Base-by-base conservation (phyloP, 2,113 vertebrate genomes). In the Donacobius atricapilla region DNA sequence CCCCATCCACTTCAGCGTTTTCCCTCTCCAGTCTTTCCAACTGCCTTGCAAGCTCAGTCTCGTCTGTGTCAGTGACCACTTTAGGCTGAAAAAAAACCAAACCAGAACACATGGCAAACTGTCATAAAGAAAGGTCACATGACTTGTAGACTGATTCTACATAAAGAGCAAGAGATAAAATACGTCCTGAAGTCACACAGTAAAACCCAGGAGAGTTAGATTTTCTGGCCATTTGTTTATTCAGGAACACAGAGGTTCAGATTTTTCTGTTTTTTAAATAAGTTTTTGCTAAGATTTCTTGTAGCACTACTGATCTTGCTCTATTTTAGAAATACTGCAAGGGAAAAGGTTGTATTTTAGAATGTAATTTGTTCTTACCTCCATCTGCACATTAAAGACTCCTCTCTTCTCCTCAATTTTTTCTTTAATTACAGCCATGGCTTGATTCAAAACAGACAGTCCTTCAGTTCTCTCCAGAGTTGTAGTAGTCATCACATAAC, bases 401-500 rank as follows among this genome's bases (percentile, higher is more conserved):
- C 99, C 99, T 83, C 99, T 98, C 94, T 99, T 99, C 97, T 99
- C 99, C 88, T 99, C 99, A 31, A 99, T 99, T 97, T 98, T 99
- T 97, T 99, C 99, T 97, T 99, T 99, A 97, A 99, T 99, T 73
- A 99, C 99, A 69, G 99, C 98, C 99, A 99, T 99, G 91, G 99
- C 99, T 97, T 99, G 99, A 97, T 99, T 99, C 93, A 99, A 98
- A 58, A 99, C 98, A 75, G 99, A 99, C 33, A 99, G 98, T 15
- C 99, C 99, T 97, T 99, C 99, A 45, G 99, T 99, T 93, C 99
- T 99, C 97, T 99, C 99, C 97, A 99, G 97, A 7, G 99, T 99
- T 91, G 99, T 99, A 17, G 99, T 99, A 5, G 99, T 99, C 99
- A 99, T 99, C 94, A 99, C 99, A n/a, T 99, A 99, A 37, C 99